Evolutionary conservation across 1,140 invertebrate species (phyloP).

Genomic region (Drosophila bipectinata): DNA sequence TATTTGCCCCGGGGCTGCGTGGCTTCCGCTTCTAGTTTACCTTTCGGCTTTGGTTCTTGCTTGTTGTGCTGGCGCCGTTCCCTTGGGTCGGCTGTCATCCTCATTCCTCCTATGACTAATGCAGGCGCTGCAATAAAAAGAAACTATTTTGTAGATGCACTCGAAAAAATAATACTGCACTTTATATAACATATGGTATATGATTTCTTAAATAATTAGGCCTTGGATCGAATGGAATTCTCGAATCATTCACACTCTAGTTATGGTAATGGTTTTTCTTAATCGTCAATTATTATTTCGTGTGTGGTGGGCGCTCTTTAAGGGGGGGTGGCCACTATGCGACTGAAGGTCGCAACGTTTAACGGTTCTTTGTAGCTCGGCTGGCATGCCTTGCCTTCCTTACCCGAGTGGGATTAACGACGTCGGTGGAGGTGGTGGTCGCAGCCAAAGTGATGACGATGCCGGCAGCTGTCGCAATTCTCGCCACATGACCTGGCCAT

Average conservation of each 20-base stretch:
- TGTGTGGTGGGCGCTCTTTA: slow-evolving; percentile 4
- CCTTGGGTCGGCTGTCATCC: slow-evolving; percentile 42
- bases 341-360: slow-evolving; percentile 67
- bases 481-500: slow-evolving; percentile 52
- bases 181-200: not conserved
- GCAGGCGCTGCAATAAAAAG: slow-evolving; percentile 45
- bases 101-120: slow-evolving; percentile 48
- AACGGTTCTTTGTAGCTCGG: slow-evolving; percentile 26
- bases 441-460: slow-evolving; percentile 4
- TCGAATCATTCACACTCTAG: not conserved
- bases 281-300: slow-evolving; percentile 4
- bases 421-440: slow-evolving; percentile 15
- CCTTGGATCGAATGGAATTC: not conserved
- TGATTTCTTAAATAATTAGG: no score
- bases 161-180: not conserved
- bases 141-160: slow-evolving; percentile 7
- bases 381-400: slow-evolving; percentile 13
- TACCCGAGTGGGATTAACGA: slow-evolving; percentile 47
- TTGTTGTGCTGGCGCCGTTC: slow-evolving; percentile 37
- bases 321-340: not conserved
- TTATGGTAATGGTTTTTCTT: not conserved
- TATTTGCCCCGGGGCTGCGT: slow-evolving; percentile 13
- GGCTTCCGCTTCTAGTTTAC: slow-evolving; percentile 21
- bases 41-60: slow-evolving; percentile 13
- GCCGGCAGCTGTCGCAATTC: slow-evolving; percentile 49